Evolutionary conservation across 2,888 invertebrate genomes (phyloP).

Genomic region (Ophion slaviceki): DNA sequence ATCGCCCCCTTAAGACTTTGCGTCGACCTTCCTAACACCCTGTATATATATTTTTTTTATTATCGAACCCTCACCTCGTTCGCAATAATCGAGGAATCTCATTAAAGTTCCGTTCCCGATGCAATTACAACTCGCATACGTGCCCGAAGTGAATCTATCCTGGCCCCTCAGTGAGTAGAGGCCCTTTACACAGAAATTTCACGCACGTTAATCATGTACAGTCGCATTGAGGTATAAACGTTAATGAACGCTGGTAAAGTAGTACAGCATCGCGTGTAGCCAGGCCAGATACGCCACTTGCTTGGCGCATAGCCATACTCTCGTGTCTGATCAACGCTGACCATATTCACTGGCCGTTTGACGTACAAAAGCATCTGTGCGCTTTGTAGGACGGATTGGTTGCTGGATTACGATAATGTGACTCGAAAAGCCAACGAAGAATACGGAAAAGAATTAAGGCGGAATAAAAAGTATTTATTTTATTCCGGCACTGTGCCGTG

Average conservation of each 20-base stretch:
- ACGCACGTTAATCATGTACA: constrained; percentile 9
- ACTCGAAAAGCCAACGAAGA: neutral
- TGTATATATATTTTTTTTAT: neutral
- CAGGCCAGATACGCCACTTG: neutral
- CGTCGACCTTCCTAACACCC: too few species aligned
- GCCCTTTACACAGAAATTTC: constrained; percentile 13
- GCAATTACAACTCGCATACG: neutral
- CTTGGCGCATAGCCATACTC: constrained; percentile 44
- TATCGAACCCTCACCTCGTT: too few species aligned
- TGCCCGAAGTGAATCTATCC: neutral
- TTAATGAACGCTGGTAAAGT: constrained; percentile 37
- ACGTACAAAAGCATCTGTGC: neutral
- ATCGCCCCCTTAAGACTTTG: too few species aligned
- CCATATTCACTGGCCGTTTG: constrained; percentile 50
- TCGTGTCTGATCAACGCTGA: constrained; percentile 53
- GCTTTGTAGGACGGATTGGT: neutral
- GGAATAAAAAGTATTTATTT: too few species aligned
- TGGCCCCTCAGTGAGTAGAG: neutral
- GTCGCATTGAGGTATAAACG: constrained; percentile 9
- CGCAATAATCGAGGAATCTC: neutral
- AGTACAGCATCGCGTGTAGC: constrained; percentile 10
- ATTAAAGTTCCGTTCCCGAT: too few species aligned
- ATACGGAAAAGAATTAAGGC: neutral
- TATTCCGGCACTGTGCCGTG: too few species aligned
- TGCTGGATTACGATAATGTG: neutral